These are phyloP conservation scores for Alentia gelatinosa DNA, from an alignment of 2,888 invertebrate genomes.

Conservation along the genomic window DNA sequence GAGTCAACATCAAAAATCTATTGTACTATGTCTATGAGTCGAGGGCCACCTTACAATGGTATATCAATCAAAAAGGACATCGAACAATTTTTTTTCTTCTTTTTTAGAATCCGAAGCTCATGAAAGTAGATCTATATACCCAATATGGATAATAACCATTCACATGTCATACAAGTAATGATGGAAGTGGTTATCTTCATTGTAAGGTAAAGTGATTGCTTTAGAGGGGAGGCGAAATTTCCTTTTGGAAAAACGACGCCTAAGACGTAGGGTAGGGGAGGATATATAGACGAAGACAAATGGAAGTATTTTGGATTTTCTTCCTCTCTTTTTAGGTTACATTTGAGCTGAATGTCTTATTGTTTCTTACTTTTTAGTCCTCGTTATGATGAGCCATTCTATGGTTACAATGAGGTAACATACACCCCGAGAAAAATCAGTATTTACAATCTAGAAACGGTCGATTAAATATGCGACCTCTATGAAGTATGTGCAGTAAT, in stretches of 20 bases:
- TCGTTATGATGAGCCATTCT: background rate
- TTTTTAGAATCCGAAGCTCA: too few species aligned
- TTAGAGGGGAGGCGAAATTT: background rate
- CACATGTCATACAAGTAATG: too few species aligned
- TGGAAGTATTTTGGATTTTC: background rate
- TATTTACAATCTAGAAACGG: conserved; percentile 28
- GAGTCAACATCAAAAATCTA: background rate
- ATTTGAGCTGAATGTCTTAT: background rate
- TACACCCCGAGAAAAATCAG: background rate
- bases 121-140: too few species aligned
- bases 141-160: too few species aligned
- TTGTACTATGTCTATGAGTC: background rate
- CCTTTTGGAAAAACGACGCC: background rate
- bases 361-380: background rate
- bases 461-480: conserved; percentile 33
- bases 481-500: conserved; percentile 7
- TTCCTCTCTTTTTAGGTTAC: background rate
- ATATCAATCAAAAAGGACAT: background rate
- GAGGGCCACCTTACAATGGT: background rate
- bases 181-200: background rate
- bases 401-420: conserved; percentile 11
- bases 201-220: background rate
- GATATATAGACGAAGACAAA: background rate
- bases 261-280: background rate
- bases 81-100: background rate